A percentile compares a stretch with the other conserved stretches of the same genome.
These are phyloP conservation scores for Anarrhichthys ocellatus DNA, from an alignment of 2,113 vertebrate species.

Conservation along the genomic window DNA sequence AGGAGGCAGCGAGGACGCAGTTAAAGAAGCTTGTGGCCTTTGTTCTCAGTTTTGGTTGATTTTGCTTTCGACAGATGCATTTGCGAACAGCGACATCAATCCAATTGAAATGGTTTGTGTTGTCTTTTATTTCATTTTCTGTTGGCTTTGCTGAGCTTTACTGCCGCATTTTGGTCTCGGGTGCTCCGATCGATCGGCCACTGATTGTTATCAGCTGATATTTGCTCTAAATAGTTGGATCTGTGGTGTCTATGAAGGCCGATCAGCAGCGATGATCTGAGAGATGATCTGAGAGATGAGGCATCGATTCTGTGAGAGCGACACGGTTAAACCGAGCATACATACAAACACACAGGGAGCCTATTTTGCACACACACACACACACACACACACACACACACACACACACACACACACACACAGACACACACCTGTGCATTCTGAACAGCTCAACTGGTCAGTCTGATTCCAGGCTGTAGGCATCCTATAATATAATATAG, in stretches of 20 bases:
- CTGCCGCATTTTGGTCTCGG: neutral
- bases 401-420: too few species aligned
- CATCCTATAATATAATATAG: too few species aligned
- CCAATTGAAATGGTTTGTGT: neutral
- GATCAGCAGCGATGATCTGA: neutral
- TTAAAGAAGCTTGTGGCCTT: neutral
- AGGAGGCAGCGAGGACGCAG: neutral
- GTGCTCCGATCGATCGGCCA: too few species aligned
- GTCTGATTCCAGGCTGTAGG: too few species aligned
- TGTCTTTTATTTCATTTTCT: neutral
- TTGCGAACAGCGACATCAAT: neutral
- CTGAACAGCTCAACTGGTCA: too few species aligned
- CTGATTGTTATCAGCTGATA: neutral
- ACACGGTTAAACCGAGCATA: too few species aligned
- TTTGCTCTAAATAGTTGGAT: neutral
- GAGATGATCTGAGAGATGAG: neutral
- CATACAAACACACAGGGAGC: too few species aligned
- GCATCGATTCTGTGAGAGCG: too few species aligned
- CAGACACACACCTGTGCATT: too few species aligned
- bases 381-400: too few species aligned
- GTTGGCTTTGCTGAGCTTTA: neutral
- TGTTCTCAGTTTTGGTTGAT: neutral
- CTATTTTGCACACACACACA: too few species aligned
- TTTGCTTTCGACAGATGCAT: neutral
- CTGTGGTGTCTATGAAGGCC: neutral